Conservation (phyloP, 2,888 invertebrate species). For the Cataglyphis livida region DNA sequence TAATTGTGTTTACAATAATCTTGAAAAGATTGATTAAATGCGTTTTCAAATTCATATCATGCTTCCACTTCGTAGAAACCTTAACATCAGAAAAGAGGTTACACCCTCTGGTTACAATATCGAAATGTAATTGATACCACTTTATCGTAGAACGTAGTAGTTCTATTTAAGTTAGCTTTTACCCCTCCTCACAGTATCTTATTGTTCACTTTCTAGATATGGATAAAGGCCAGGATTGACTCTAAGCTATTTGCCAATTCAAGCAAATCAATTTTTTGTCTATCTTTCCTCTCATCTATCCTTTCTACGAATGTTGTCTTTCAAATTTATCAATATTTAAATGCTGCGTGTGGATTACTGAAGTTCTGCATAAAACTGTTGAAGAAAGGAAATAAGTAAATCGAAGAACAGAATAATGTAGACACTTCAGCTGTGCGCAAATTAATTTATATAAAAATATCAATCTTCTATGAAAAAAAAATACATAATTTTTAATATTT, state of each 20-base stretch:
- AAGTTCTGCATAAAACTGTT: neutral
- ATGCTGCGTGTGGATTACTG: neutral
- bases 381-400: neutral
- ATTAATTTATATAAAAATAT: neutral
- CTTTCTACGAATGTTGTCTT: neutral
- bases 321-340: neutral
- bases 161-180: slow-evolving; percentile 52
- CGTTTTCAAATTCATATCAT: neutral
- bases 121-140: slow-evolving; percentile 61
- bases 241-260: slow-evolving; percentile 7
- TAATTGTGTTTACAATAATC: neutral
- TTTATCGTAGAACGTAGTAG: slow-evolving; percentile 31
- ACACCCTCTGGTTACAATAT: slow-evolving; percentile 30
- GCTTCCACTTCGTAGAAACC: neutral
- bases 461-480: neutral
- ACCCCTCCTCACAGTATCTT: neutral
- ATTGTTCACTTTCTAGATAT: slow-evolving; percentile 21
- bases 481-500: neutral
- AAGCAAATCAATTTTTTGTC: slow-evolving; percentile 12
- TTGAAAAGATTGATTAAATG: neutral
- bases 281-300: neutral
- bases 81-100: slow-evolving; percentile 31
- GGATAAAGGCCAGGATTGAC: slow-evolving; percentile 9
- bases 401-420: neutral
- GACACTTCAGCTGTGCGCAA: neutral